These are phyloP conservation scores for Luidia sarsii DNA, from an alignment of 53 echinoderm and acorn worm species.

Conservation along the genomic window DNA sequence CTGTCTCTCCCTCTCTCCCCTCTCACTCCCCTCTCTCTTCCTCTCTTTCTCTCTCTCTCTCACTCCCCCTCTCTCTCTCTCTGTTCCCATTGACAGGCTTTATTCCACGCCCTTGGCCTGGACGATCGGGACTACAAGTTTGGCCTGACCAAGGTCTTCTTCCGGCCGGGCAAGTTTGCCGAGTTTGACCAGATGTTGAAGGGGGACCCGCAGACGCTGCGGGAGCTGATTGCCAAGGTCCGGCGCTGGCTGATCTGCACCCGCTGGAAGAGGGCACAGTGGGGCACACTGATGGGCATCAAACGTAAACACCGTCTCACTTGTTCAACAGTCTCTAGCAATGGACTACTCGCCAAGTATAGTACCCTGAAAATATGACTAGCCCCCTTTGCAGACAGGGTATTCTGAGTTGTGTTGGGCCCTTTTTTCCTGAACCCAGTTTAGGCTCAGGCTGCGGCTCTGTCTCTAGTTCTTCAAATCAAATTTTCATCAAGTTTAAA, in stretches of 20 bases:
- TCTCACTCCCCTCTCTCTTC: background rate
- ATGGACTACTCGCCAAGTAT: no score
- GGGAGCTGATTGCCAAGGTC: conserved; percentile 88
- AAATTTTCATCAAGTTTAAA: no score
- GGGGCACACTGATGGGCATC: conserved; percentile 93
- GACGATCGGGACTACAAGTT: conserved; percentile 96
- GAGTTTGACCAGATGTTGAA: conserved; percentile 98
- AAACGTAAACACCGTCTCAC: conserved; percentile 90
- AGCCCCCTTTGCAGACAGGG: no score
- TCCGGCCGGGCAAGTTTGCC: conserved; percentile 97
- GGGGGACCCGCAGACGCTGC: conserved; percentile 85
- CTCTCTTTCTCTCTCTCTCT: background rate
- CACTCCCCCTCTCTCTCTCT: background rate
- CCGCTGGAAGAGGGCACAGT: conserved; percentile 93
- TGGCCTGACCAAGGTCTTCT: conserved; percentile 98
- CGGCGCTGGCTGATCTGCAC: conserved; percentile 94
- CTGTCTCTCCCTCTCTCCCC: no score
- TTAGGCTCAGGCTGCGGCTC: no score
- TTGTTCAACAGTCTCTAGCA: no score
- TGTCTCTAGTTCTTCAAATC: no score
- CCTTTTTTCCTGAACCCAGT: no score
- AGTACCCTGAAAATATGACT: no score
- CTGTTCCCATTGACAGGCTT: conserved; percentile 73
- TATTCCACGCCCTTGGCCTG: conserved; percentile 97
- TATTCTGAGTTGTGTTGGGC: no score